These are phyloP conservation scores for Ennomos erosarius DNA, from an alignment of 2,888 invertebrate genomes.

Conservation along the genomic window DNA sequence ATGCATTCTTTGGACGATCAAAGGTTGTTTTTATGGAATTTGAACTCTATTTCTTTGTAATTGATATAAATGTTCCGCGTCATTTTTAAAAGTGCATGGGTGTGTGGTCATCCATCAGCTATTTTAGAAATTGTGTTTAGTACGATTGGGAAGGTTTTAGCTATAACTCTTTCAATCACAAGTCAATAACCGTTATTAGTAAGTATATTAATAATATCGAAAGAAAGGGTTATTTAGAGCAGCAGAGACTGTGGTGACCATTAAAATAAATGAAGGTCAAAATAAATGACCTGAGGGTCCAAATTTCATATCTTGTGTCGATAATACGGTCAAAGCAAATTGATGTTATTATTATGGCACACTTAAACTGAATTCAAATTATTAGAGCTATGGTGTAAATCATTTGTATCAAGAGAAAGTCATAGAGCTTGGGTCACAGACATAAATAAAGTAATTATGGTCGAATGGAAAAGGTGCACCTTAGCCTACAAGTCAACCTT, in stretches of 20 bases:
- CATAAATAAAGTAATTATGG: slow-evolving; percentile 5
- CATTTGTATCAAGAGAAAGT: slow-evolving; percentile 28
- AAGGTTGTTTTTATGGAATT: slow-evolving; percentile 40
- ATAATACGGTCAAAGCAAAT: slow-evolving; percentile 29
- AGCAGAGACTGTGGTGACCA: slow-evolving; percentile 1
- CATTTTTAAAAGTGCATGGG: slow-evolving; percentile 1
- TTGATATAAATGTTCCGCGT: slow-evolving; percentile 32
- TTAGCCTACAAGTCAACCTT: no score
- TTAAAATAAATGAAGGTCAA: slow-evolving; percentile 25
- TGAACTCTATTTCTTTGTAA: slow-evolving; percentile 41
- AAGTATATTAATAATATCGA: background rate
- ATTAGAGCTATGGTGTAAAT: slow-evolving; percentile 26
- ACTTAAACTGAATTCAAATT: slow-evolving; percentile 33
- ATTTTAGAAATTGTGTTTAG: slow-evolving; percentile 27
- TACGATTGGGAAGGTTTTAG: background rate
- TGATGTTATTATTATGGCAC: slow-evolving; percentile 24
- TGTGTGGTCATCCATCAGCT: slow-evolving; percentile 38
- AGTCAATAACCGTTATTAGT: no score
- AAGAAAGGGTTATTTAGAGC: background rate
- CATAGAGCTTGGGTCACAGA: slow-evolving; percentile 6
- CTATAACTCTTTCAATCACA: no score
- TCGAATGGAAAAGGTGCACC: background rate
- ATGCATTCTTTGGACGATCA: slow-evolving; percentile 47
- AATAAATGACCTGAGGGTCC: slow-evolving; percentile 17
- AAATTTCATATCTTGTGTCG: slow-evolving; percentile 23